A percentile compares a stretch with the other conserved stretches of the same genome.
Evolutionary conservation across 2,113 vertebrate genomes (phyloP).

Genomic region (Dromas ardeola): DNA sequence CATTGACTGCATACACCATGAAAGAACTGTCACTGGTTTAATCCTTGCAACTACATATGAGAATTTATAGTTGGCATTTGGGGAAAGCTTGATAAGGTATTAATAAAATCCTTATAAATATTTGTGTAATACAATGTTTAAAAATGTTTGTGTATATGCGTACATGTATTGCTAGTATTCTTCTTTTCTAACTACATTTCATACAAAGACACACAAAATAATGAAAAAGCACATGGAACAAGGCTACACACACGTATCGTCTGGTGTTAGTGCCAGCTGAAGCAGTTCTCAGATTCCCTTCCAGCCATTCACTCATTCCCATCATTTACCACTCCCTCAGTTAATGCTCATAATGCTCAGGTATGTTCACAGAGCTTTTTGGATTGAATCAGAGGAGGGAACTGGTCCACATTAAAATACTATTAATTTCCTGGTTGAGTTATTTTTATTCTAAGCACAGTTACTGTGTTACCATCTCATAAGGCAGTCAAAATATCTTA

Average conservation of each 20-base stretch:
- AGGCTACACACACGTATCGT: not conserved
- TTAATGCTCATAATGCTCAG: not conserved
- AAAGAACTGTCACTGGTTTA: not conserved
- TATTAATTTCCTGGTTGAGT: not conserved
- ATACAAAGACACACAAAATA: not conserved
- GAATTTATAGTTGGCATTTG: not conserved
- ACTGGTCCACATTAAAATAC: not conserved
- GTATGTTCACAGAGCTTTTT: not conserved
- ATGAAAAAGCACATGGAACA: not conserved
- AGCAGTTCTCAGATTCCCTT: not conserved
- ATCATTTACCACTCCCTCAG: not conserved
- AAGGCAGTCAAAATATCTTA: not conserved
- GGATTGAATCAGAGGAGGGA: not conserved
- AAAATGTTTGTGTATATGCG: not conserved
- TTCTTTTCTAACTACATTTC: not conserved
- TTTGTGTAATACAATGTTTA: not conserved
- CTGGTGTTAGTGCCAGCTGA: not conserved
- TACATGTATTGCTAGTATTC: conserved; percentile 8
- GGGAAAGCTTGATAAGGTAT: not conserved
- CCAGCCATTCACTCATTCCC: not conserved
- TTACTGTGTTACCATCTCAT: not conserved
- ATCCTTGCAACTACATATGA: not conserved
- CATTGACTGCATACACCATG: not conserved
- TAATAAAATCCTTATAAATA: not conserved
- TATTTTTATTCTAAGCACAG: not conserved